Evolutionary conservation across 2,888 invertebrate species (phyloP).

Genomic region (Malachius bipustulatus): DNA sequence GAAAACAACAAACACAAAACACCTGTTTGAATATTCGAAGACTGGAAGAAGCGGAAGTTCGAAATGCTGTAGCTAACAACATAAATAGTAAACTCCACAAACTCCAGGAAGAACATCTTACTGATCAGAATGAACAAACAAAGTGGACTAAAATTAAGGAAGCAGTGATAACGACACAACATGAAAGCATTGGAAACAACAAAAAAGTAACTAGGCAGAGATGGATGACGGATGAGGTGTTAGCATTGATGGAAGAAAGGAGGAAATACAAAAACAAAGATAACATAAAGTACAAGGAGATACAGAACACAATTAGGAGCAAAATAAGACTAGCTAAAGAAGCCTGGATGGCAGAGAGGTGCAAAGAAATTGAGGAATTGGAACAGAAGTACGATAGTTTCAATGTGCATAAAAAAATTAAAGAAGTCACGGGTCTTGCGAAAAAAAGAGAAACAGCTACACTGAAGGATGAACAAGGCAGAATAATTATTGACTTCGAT

Average conservation of each 20-base stretch:
- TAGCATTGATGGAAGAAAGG: neutral
- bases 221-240: neutral
- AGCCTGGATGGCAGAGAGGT: neutral
- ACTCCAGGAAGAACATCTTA: too few relatives aligned
- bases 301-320: neutral
- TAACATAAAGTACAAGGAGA: neutral
- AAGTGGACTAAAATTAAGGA: too few relatives aligned
- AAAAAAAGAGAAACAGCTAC: slow-evolving; percentile 4
- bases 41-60: too few relatives aligned
- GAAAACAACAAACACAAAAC: too few relatives aligned
- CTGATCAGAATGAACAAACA: too few relatives aligned
- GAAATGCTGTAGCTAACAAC: too few relatives aligned
- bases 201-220: neutral
- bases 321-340: neutral
- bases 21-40: too few relatives aligned
- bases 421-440: slow-evolving; percentile 2
- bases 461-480: neutral
- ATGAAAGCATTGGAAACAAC: too few relatives aligned
- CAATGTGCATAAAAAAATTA: slow-evolving; percentile 1
- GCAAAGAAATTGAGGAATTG: neutral
- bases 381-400: slow-evolving; percentile 1
- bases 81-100: too few relatives aligned
- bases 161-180: too few relatives aligned
- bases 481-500: neutral
- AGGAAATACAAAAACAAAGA: neutral